Evolutionary conservation across 30 jellyfish, hydroid and myxozoan species (phyloP), one percentile per base, ranked within the genome.

Genomic region (Rhopilema esculentum): DNA sequence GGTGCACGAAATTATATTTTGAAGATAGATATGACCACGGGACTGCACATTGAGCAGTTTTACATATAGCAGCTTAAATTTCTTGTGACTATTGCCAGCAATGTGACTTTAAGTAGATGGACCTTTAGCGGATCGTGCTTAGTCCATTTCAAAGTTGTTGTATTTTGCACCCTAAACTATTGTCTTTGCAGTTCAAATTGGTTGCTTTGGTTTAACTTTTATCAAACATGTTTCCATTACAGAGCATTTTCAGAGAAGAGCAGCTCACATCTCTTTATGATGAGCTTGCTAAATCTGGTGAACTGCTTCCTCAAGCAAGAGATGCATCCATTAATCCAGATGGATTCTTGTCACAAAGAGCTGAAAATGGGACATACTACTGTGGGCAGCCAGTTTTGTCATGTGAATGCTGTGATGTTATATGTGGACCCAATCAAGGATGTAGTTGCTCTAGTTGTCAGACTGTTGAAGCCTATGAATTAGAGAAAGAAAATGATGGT

Each of bases 391-490:
- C 91, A 31, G 83, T 80, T 19, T 69, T 92, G 51, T 66, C 91
- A 0, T 92, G 98, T 82, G 88, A 83, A n/a, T 92, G 98, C 76
- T 87, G 97, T 80, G 93, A 87, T 79, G 52, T 49, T n/a, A 49
- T 40, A 16, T 92, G 98, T 92, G 98, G 98, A 17, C 98, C 98
- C 32, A 61, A 66, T 29, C 97, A 86, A 57, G 97, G 97, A 8
- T 92, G 98, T 85, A 92, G 80, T 79, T 92, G 98, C 62, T 79
- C 52, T 76, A 71, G 91, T 69, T 92, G 98, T 66, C 88, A 81
- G 29, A 85, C 82, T 75, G 51, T 87, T 52, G 95, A 92, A 57
- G 61, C 63, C 22, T 50, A 77, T 67, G 86, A 84, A 52, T 76
- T 65, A 33, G 98, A 85, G 52, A 72, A 72, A 49, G 72, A 68